phyloP scores from a whole-genome alignment of 2,113 vertebrate genomes.

The Daphoenositta chrysoptera region DNA sequence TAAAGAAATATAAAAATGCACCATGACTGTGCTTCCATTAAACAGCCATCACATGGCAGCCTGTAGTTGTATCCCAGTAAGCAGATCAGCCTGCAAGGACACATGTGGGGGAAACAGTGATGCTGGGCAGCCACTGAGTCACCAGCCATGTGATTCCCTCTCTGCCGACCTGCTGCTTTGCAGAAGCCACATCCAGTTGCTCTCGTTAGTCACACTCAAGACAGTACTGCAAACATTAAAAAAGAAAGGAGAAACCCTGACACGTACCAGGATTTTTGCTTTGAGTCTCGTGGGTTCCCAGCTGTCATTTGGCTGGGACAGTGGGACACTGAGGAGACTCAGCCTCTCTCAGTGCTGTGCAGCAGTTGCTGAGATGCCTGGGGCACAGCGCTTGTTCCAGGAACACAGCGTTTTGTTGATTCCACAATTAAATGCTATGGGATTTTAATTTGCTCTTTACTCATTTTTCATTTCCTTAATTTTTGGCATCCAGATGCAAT shows the following conservation, averaged over 20 bases:
- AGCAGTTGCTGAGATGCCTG: background rate
- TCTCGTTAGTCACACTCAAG: background rate
- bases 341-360: rapidly evolving
- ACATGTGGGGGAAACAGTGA: background rate
- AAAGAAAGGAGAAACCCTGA: background rate
- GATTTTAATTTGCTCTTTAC: conserved; percentile 11
- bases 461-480: conserved; percentile 4
- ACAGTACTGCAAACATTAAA: background rate
- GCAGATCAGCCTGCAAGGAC: background rate
- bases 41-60: background rate
- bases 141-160: background rate
- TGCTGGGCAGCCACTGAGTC: background rate
- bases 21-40: background rate
- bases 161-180: background rate
- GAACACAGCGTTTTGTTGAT: background rate
- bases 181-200: background rate
- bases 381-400: background rate
- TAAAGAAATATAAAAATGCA: background rate
- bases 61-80: background rate
- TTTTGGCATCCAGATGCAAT: background rate
- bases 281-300: rapidly evolving
- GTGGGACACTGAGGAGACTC: background rate
- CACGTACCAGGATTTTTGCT: background rate
- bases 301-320: rapidly evolving
- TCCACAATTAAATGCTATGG: background rate